Conservation (phyloP, 2,113 vertebrate genomes). For the Axis porcinus region DNA sequence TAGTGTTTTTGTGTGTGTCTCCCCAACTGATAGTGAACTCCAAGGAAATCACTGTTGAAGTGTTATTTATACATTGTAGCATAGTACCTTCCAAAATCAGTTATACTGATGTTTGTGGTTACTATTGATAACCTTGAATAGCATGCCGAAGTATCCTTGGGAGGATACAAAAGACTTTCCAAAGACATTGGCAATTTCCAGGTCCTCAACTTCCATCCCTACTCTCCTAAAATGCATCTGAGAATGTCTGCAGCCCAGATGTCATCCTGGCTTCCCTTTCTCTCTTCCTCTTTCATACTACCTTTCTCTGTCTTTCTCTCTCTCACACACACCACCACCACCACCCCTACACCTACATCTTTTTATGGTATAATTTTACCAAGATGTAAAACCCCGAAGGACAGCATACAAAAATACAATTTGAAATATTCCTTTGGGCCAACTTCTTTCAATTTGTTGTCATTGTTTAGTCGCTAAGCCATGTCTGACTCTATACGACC, state of each 20-base stretch:
- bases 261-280: background rate
- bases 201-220: background rate
- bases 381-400: background rate
- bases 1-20: background rate
- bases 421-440: background rate
- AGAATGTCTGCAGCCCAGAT: background rate
- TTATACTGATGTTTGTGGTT: background rate
- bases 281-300: background rate
- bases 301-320: background rate
- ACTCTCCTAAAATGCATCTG: background rate
- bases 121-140: background rate
- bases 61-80: background rate
- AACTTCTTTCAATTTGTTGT: background rate
- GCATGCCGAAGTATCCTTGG: background rate
- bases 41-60: background rate
- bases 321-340: background rate
- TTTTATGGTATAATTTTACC: background rate
- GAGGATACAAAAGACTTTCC: background rate
- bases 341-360: background rate
- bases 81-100: background rate
- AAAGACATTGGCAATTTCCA: background rate
- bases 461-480: background rate
- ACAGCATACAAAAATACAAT: background rate
- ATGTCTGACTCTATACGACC: background rate
- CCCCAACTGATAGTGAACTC: background rate